Conservation (phyloP, 2,113 vertebrate genomes). For the Oreochromis spilurus region DNA sequence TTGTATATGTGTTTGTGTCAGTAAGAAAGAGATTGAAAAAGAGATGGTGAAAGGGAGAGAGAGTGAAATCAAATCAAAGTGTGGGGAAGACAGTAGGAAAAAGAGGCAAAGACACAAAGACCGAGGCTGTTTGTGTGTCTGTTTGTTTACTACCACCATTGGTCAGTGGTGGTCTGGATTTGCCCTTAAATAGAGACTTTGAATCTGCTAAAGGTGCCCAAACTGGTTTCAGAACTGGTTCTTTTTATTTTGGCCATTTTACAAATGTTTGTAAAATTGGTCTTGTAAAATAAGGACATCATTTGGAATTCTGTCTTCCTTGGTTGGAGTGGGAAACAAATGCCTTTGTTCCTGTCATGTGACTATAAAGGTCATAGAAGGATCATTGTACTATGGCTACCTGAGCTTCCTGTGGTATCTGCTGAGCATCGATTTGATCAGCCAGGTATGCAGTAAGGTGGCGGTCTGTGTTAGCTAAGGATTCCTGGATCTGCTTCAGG, state of each 20-base stretch:
- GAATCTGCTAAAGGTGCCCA: background rate
- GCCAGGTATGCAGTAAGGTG: constrained; percentile 82
- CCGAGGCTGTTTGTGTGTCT: background rate
- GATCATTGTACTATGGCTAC: constrained; percentile 31
- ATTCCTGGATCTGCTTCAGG: constrained; percentile 86
- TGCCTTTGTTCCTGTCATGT: rapidly evolving
- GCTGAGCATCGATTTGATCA: constrained; percentile 89
- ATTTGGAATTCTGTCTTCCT: background rate
- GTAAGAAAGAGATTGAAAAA: background rate
- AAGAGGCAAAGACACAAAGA: background rate
- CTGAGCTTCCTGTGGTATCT: constrained; percentile 94
- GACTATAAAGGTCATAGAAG: background rate
- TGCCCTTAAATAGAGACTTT: background rate
- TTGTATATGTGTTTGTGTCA: background rate
- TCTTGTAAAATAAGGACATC: background rate
- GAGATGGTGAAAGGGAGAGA: background rate
- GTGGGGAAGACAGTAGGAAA: rapidly evolving
- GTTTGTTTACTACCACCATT: background rate
- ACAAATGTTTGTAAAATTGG: background rate
- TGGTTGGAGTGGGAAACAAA: background rate
- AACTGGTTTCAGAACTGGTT: background rate
- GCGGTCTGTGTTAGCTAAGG: constrained; percentile 82
- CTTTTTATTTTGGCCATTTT: background rate
- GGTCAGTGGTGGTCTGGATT: rapidly evolving
- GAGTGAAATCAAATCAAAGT: background rate